Conservation (phyloP, 1,140 invertebrate species). For the Drosophila prosaltans region DNA sequence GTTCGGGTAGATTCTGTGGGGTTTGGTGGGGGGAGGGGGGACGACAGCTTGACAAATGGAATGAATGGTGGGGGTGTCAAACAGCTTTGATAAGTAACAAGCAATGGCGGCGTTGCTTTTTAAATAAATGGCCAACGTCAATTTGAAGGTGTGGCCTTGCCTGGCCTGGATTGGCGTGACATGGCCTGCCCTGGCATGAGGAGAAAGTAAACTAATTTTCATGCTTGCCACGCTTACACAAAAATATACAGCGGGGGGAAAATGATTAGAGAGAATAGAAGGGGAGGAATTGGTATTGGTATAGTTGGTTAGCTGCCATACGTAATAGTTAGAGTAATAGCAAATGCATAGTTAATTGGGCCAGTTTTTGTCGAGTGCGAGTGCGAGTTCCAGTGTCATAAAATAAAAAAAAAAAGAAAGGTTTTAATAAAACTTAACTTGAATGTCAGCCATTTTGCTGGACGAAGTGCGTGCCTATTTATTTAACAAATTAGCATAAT, state of each 20-base stretch:
- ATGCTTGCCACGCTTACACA: constrained; percentile 76
- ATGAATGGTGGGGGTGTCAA: constrained; percentile 59
- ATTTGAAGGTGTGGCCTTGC: constrained; percentile 72
- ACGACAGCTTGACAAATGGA: constrained; percentile 77
- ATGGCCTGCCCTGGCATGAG: constrained; percentile 25
- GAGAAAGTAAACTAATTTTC: constrained; percentile 63
- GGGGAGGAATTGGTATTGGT: constrained; percentile 7
- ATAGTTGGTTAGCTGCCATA: constrained; percentile 13
- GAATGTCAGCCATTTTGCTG: constrained; percentile 60
- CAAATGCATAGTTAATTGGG: constrained; percentile 74
- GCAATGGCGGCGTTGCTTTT: constrained; percentile 58
- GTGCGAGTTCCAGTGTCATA: constrained; percentile 59
- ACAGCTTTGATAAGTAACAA: constrained; percentile 69
- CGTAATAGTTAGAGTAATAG: constrained; percentile 78
- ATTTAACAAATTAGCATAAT: constrained; percentile 83
- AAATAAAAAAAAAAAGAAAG: constrained; percentile 64
- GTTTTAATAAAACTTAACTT: constrained; percentile 77
- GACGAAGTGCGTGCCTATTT: constrained; percentile 66
- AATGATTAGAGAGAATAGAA: constrained; percentile 22
- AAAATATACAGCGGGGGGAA: constrained; percentile 43
- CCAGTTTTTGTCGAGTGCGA: constrained; percentile 34
- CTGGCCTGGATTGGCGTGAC: constrained; percentile 23
- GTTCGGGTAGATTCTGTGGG: constrained; percentile 3
- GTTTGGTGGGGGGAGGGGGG: background rate
- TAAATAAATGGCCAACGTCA: constrained; percentile 69